Conservation (phyloP, 2,888 invertebrate genomes). For the Rhynchonema sp. region DNA sequence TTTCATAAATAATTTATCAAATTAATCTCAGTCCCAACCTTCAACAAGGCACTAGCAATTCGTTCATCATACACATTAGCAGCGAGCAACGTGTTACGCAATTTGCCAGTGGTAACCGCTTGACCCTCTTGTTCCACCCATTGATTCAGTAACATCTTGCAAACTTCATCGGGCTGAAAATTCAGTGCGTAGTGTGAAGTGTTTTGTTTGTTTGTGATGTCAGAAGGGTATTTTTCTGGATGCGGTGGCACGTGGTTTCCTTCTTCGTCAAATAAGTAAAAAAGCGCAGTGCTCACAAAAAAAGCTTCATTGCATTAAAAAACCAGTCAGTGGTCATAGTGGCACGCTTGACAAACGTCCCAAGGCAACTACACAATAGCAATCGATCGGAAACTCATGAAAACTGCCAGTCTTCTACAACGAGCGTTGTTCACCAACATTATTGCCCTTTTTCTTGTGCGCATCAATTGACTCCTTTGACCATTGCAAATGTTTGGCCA, state of each 20-base stretch:
- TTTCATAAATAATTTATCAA: too few species aligned
- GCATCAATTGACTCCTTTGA: not conserved
- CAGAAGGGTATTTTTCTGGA: too few species aligned
- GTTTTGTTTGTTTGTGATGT: too few species aligned
- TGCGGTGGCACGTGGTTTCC: too few species aligned
- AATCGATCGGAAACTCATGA: too few species aligned
- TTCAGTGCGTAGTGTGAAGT: too few species aligned
- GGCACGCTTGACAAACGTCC: too few species aligned
- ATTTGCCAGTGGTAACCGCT: not conserved
- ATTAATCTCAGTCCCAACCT: too few species aligned
- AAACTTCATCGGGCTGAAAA: not conserved
- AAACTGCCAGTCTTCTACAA: too few species aligned
- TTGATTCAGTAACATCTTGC: not conserved
- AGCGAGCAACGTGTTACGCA: not conserved
- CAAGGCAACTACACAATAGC: too few species aligned
- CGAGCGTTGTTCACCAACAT: not conserved
- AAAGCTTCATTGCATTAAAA: not conserved
- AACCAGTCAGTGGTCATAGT: constrained; percentile 2
- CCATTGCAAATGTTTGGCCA: not conserved
- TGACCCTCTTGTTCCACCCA: not conserved
- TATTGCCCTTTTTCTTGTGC: not conserved
- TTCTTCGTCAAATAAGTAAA: not conserved
- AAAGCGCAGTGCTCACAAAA: not conserved
- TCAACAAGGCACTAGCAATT: not conserved
- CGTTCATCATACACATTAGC: not conserved